Evolutionary conservation across 1,140 invertebrate species (phyloP).

Genomic region (Drosophila murphyi): DNA sequence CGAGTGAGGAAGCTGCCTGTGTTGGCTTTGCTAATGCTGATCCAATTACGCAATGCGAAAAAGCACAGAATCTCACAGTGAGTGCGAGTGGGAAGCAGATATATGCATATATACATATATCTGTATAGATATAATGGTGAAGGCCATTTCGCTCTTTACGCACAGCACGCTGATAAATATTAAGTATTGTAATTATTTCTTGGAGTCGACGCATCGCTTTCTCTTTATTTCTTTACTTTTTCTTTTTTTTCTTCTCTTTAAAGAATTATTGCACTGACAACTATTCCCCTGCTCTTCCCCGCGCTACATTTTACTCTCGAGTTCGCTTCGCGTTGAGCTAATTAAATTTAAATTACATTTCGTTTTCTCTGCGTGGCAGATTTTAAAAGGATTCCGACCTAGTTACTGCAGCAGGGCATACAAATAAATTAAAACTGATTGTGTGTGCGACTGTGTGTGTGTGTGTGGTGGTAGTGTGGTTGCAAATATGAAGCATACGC

Average conservation of each 20-base stretch:
- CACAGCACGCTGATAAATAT: constrained; percentile 29
- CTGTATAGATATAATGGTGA: background rate
- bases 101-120: background rate
- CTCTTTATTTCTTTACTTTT: background rate
- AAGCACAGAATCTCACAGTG: constrained; percentile 6
- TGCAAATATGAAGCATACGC: constrained; percentile 47
- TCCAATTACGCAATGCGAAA: constrained; percentile 61
- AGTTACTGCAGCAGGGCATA: constrained; percentile 11
- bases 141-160: constrained; percentile 5
- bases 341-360: constrained; percentile 70
- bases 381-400: constrained; percentile 44
- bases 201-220: constrained; percentile 20
- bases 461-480: too few relatives aligned
- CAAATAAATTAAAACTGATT: constrained; percentile 75
- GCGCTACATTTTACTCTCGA: background rate
- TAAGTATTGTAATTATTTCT: constrained; percentile 42
- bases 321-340: constrained; percentile 36
- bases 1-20: constrained; percentile 26
- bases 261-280: constrained; percentile 29
- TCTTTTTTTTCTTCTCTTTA: constrained; percentile 8
- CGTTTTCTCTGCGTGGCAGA: constrained; percentile 23
- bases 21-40: constrained; percentile 59
- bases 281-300: background rate
- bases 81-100: constrained; percentile 19
- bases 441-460: constrained; percentile 11